Evolutionary conservation across 2,797 vertebrate genomes (phyloP).

Genomic region (Acanthopagrus latus): DNA sequence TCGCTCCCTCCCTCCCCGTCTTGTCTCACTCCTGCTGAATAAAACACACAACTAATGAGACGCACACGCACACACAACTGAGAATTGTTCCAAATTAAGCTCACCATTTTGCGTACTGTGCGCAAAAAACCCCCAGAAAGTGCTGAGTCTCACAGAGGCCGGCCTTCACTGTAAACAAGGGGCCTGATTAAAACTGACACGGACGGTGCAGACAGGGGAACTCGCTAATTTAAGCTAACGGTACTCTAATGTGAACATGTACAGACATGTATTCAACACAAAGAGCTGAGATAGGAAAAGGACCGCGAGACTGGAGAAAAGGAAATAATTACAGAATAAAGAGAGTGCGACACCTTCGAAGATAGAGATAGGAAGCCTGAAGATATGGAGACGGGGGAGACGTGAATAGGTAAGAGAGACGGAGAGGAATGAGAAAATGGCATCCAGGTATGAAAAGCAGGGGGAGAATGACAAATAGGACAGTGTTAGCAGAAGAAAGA

Average conservation of each 20-base stretch:
- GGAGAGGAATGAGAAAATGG: constrained; percentile 17
- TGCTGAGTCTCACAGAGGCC: constrained; percentile 10
- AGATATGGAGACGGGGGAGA: neutral
- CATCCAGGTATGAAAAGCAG: constrained; percentile 20
- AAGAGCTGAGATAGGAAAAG: neutral
- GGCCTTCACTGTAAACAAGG: constrained; percentile 14
- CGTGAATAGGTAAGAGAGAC: neutral
- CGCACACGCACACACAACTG: constrained; percentile 7
- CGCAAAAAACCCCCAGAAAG: constrained; percentile 13
- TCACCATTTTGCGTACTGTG: constrained; percentile 7
- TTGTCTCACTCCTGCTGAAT: constrained; percentile 21
- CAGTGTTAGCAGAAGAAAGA: constrained; percentile 25
- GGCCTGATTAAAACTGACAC: constrained; percentile 39
- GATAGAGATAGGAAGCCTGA: constrained; percentile 35
- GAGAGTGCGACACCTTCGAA: constrained; percentile 14
- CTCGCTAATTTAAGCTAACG: constrained; percentile 4
- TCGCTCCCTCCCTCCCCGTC: neutral
- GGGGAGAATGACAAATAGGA: constrained; percentile 50
- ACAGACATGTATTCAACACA: neutral
- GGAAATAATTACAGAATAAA: constrained; percentile 33
- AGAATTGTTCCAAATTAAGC: constrained; percentile 42
- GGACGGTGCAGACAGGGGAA: constrained; percentile 3
- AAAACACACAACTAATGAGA: constrained; percentile 16
- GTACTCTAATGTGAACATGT: neutral
- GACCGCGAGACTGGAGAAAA: neutral